Base-by-base conservation (phyloP, 1,140 invertebrate species). In the Trichonephila inaurata region DNA sequence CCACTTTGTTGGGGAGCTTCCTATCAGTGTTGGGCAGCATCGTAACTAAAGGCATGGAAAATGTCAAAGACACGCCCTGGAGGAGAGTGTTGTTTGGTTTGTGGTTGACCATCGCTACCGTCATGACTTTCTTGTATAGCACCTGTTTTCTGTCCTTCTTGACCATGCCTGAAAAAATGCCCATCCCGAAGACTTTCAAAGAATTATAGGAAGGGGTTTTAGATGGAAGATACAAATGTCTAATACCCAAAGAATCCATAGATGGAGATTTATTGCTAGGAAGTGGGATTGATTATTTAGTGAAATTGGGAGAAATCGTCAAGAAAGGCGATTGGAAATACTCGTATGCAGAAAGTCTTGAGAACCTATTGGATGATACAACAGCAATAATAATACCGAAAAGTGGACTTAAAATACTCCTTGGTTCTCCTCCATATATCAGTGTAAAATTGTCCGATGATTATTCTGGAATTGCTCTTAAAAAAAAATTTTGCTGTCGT, bases 81-180 rank as follows among this genome's bases (percentile, higher is more conserved):
- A 85, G 58, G 51, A 85, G 83, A 60, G 14, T 85, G 2, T 1
- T 60, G 19, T 60, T 58, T 12, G 83, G 44, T 6, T 5, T 85
- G 3, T 85, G 83, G 83, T 0, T 85, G 7, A 60, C 58, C 6
- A 60, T 85, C 16, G 44, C 58, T 6, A 8, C 51, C 3, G 58
- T 85, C 21, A 61, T 85, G 58, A 58, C 83, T 8, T 85, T 85
- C 16, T 28, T 85, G 83, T 85, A 85, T 51, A 18, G 18, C n/a
- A 24, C 21, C 12, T 60, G n/a, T 60, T 61, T 85, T 85, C 21
- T 85, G 83, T 85, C 58, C n/a, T 85, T 60, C 51, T 14, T 61
- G 21, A 85, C 83, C 3, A 33, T 85, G 44, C 83, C 83, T 4
- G 83, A 60, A 60, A 61, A 21, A n/a, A 6, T 24, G 44, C 51